phyloP scores from a whole-genome alignment of 1,140 invertebrate genomes.

The Procambarus virginalis region DNA sequence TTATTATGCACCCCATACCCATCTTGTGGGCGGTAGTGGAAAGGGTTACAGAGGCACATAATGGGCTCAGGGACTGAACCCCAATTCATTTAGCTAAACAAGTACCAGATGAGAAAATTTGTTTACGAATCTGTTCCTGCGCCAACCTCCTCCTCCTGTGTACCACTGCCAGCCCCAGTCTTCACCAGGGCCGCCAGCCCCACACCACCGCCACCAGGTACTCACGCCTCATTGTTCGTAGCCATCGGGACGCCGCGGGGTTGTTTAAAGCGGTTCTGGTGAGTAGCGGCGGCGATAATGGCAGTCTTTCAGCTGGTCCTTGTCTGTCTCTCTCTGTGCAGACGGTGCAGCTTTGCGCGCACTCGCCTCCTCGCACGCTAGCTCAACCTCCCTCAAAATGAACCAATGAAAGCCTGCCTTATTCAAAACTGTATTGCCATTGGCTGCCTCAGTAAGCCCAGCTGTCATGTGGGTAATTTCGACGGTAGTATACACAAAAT shows the following conservation, averaged over 20 bases:
- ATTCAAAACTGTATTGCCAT: neutral
- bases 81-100: too few relatives aligned
- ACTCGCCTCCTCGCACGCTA: neutral
- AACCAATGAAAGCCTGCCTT: slow-evolving; percentile 11
- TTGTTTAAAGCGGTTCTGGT: neutral
- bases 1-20: too few relatives aligned
- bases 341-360: slow-evolving; percentile 26
- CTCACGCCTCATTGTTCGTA: slow-evolving; percentile 33
- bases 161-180: too few relatives aligned
- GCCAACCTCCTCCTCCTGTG: neutral
- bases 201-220: neutral
- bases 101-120: too few relatives aligned
- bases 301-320: neutral
- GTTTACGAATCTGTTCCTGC: neutral
- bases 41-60: too few relatives aligned
- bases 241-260: neutral
- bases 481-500: slow-evolving; percentile 9
- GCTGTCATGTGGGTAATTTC: slow-evolving; percentile 24
- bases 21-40: too few relatives aligned
- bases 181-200: neutral
- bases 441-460: neutral
- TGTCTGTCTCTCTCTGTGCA: neutral
- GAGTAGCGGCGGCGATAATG: neutral
- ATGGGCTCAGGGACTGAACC: too few relatives aligned
- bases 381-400: neutral